Evolutionary conservation across 2,888 invertebrate genomes (phyloP).

Genomic region (Agapostemon virescens): DNA sequence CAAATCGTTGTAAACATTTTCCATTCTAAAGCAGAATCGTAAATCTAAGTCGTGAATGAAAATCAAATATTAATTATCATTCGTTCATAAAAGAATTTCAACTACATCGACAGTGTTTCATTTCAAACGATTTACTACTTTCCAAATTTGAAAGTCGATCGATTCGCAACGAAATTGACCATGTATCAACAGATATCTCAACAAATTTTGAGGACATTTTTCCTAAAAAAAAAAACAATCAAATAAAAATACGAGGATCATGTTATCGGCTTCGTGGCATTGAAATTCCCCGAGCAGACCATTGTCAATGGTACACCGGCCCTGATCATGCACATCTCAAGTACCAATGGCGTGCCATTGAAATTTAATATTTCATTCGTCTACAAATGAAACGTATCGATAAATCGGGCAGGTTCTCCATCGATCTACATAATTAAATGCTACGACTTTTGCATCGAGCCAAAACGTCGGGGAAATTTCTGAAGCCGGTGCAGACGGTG

Average conservation of each 20-base stretch:
- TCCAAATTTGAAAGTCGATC: neutral
- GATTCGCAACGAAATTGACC: slow-evolving; percentile 3
- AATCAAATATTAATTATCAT: neutral
- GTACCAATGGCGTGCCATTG: neutral
- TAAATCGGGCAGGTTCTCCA: neutral
- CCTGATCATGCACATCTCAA: neutral
- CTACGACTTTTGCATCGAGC: slow-evolving; percentile 3
- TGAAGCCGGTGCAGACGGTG: neutral
- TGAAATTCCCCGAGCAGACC: neutral
- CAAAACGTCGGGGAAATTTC: neutral
- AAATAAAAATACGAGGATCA: neutral
- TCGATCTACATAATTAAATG: neutral
- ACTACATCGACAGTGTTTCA: neutral
- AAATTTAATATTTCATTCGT: neutral
- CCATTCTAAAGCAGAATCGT: neutral
- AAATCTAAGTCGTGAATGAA: neutral
- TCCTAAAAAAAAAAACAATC: no score
- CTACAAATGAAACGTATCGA: neutral
- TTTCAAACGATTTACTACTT: neutral
- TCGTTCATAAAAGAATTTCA: neutral
- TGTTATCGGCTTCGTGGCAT: neutral
- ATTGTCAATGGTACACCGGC: neutral
- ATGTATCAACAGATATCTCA: neutral
- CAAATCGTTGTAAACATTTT: neutral
- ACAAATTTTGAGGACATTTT: neutral